Conservation (phyloP, 1,140 invertebrate species). For the Lineus longissimus region DNA sequence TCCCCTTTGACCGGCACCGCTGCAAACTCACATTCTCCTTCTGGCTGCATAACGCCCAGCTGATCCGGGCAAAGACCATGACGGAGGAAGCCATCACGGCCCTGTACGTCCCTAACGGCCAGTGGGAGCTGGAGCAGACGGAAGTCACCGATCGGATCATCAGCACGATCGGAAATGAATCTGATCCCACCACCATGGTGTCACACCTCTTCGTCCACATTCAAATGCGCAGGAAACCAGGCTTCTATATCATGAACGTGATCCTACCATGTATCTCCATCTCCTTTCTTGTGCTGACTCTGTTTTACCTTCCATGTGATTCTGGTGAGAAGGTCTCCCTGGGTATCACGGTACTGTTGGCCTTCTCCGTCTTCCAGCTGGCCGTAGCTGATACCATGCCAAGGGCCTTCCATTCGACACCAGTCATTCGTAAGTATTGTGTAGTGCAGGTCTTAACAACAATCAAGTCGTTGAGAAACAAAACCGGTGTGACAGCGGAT, state of each 20-base stretch:
- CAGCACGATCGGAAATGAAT: not conserved
- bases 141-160: not conserved
- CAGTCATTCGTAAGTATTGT: not conserved
- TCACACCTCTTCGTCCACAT: slow-evolving; percentile 1
- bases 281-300: slow-evolving; percentile 1
- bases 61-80: not conserved
- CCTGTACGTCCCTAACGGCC: not conserved
- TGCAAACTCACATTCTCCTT: not conserved
- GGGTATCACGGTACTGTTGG: slow-evolving; percentile 17
- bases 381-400: slow-evolving; percentile 20
- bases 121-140: not conserved
- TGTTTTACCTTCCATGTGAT: slow-evolving; percentile 20
- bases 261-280: not conserved
- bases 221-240: slow-evolving; percentile 2
- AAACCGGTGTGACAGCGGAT: too few relatives aligned
- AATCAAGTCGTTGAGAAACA: too few relatives aligned
- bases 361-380: slow-evolving; percentile 20
- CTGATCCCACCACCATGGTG: not conserved
- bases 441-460: too few relatives aligned
- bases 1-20: slow-evolving; percentile 8
- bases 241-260: slow-evolving; percentile 7
- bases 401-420: slow-evolving; percentile 12
- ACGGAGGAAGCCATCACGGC: not conserved
- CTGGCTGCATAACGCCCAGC: not conserved
- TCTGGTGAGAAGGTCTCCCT: slow-evolving; percentile 23